Evolutionary conservation across 2,888 invertebrate genomes (phyloP), one percentile per base, ranked within the genome.

Genomic region (Eupelmus urozonus): DNA sequence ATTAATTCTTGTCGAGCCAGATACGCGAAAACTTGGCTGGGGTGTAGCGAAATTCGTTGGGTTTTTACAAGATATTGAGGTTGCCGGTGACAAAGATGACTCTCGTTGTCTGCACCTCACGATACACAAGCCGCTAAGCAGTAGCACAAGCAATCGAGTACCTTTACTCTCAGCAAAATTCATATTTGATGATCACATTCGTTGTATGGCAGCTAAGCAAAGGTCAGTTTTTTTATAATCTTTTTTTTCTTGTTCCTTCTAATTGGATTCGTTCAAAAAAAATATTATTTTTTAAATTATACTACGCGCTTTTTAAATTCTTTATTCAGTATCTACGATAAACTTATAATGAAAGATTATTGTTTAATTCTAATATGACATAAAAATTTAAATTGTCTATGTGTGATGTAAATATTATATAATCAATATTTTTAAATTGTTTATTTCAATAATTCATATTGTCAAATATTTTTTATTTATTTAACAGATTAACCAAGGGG

Each of bases 191-290:
- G 99, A 99, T 91, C 98, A 99, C 88, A 99, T 99, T 83, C 93
- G 99, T 40, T 99, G 98, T 87, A 98, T 99, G 98, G 98, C 99
- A 20, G 99, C 99, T 27, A 99, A 98, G 87, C 99, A 99, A 90
- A 96, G 95, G 96, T 95, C 80, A 29, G 11, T 51, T 55, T 66
- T n/a, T n/a, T n/a, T n/a, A 27, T 62, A 1, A 0, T n/a, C 13
- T 11, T 29, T 18, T 11, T 42, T 5, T 23, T 4, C 16, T 23
- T 34, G 13, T 11, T 49, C 25, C 51, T 1, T 51, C 5, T 9
- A 51, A 7, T 51, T 18, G 16, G 0, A 63, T 9, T 20, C 25
- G 25, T 45, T 49, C 45, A 23, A 42, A 40, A 60, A 60, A 60
- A 16, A 60, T 60, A 29, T 4, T 29, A 63, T 42, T 63, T 3